Conservation (phyloP, 2,888 invertebrate genomes). For the Holacanthella duospinosa region DNA sequence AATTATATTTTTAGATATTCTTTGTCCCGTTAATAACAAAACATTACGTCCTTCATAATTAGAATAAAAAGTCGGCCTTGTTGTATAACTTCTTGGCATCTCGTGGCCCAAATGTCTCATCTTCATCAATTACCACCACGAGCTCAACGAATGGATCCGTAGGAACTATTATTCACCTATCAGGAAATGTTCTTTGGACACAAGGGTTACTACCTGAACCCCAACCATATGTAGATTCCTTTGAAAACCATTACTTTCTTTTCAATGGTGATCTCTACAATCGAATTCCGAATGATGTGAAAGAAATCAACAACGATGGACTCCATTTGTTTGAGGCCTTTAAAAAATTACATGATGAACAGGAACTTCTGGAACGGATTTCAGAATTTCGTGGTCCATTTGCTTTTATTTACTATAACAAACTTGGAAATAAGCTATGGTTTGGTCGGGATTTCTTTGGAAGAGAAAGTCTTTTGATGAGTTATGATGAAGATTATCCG, state of each 20-base stretch:
- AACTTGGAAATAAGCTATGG: conserved; percentile 51
- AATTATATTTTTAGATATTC: too few relatives aligned
- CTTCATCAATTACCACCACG: background rate
- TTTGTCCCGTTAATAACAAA: too few relatives aligned
- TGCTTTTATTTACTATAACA: conserved; percentile 66
- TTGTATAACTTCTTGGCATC: conserved; percentile 12
- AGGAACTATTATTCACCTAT: conserved; percentile 19
- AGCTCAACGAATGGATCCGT: background rate
- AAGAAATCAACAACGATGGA: conserved; percentile 16
- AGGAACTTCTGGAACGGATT: conserved; percentile 45
- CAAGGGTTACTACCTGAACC: conserved; percentile 55
- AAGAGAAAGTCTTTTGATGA: conserved; percentile 64
- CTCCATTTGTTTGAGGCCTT: conserved; percentile 17
- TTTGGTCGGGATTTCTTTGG: conserved; percentile 79
- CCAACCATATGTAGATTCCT: conserved; percentile 57
- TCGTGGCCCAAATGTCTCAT: conserved; percentile 23
- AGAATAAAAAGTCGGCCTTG: background rate
- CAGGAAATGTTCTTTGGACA: conserved; percentile 63
- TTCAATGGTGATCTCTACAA: conserved; percentile 83
- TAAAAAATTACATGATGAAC: conserved; percentile 14
- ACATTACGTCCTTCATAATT: too few relatives aligned
- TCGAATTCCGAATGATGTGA: conserved; percentile 39
- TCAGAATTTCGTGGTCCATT: conserved; percentile 66
- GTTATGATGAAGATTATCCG: conserved; percentile 13
- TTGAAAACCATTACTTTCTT: conserved; percentile 54